These are phyloP conservation scores for Anastatus disparis DNA, from an alignment of 1,140 invertebrate species.

Conservation along the genomic window DNA sequence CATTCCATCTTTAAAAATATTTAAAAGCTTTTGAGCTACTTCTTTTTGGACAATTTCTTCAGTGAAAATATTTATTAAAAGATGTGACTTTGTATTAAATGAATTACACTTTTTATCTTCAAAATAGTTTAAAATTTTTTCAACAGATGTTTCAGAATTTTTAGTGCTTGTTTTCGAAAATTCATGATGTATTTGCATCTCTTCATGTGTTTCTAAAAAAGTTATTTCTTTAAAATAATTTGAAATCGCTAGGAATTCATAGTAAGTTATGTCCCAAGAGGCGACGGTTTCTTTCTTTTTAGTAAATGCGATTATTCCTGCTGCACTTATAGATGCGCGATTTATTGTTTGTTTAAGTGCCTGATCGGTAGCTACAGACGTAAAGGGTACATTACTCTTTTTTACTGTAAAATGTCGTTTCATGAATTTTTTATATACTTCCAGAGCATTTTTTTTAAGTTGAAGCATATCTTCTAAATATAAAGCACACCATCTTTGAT, in stretches of 20 bases:
- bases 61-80: neutral
- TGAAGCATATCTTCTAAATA: slow-evolving; percentile 21
- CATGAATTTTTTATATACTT: neutral
- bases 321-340: neutral
- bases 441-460: neutral
- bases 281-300: slow-evolving; percentile 11
- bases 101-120: no score
- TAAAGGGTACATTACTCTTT: neutral
- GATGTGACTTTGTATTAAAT: no score
- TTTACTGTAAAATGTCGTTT: slow-evolving; percentile 6
- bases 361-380: neutral
- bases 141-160: no score
- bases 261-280: neutral
- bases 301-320: neutral
- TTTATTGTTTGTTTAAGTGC: slow-evolving; percentile 7
- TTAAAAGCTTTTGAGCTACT: neutral
- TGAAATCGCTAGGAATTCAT: neutral
- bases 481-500: slow-evolving; percentile 27
- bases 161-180: neutral
- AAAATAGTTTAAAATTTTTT: no score
- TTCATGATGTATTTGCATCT: neutral
- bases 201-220: no score
- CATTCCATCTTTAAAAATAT: neutral
- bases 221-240: neutral
- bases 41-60: no score